Evolutionary conservation across 2,113 vertebrate species (phyloP).

Genomic region (Menidia beryllina): DNA sequence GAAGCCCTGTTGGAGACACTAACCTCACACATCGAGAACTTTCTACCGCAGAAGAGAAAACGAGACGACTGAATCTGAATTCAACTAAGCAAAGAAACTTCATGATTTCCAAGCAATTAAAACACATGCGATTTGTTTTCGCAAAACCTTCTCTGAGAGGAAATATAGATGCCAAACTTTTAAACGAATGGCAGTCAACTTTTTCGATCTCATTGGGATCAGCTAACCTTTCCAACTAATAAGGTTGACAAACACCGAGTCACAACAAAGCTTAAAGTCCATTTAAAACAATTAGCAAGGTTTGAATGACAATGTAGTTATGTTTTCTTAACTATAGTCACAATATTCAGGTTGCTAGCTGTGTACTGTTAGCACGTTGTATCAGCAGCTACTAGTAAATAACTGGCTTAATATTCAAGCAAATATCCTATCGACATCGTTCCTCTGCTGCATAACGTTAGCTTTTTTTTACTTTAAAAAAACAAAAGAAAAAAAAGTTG

Average conservation of each 20-base stretch:
- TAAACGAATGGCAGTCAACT: slow-evolving; percentile 9
- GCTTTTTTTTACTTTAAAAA: background rate
- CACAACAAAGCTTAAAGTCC: background rate
- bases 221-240: background rate
- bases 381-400: background rate
- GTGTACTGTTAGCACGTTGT: background rate
- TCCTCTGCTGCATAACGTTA: slow-evolving; percentile 20
- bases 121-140: background rate
- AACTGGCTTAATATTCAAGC: slow-evolving; percentile 5
- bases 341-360: background rate
- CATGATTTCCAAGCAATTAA: background rate
- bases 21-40: slow-evolving; percentile 44
- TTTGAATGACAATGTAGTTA: background rate
- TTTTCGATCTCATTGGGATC: background rate
- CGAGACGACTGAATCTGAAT: background rate
- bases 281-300: background rate
- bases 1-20: background rate
- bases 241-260: slow-evolving; percentile 10
- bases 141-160: background rate
- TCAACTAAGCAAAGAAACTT: background rate
- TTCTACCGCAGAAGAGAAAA: slow-evolving; percentile 50
- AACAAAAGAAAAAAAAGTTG: background rate
- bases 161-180: slow-evolving; percentile 5
- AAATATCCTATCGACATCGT: background rate
- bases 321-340: background rate